A percentile compares a stretch with the other conserved stretches of the same genome.
Conservation (phyloP, 2,113 vertebrate species). For the Canis aureus region DNA sequence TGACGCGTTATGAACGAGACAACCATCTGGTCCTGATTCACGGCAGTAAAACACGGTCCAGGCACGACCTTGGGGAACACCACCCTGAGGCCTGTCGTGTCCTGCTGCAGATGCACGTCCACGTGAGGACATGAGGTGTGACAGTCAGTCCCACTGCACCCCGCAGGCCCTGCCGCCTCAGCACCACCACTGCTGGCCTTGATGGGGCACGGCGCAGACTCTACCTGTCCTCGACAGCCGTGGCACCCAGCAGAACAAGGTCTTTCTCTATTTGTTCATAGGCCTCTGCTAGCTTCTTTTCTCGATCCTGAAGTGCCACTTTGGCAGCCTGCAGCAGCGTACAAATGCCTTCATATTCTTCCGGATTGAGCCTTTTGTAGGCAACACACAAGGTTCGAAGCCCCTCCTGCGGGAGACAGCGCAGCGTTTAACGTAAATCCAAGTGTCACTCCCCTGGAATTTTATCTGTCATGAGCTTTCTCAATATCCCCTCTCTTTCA, state of each 20-base stretch:
- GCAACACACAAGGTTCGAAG: constrained; percentile 96
- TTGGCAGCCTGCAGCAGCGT: constrained; percentile 91
- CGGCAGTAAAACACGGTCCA: fast-evolving
- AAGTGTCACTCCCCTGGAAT: neutral
- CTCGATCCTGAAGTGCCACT: constrained; percentile 95
- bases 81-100: too few relatives aligned
- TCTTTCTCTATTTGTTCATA: constrained; percentile 95
- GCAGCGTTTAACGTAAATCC: fast-evolving
- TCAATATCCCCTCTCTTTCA: neutral
- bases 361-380: constrained; percentile 90
- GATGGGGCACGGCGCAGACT: fast-evolving
- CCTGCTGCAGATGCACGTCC: fast-evolving
- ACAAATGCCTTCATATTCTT: constrained; percentile 89
- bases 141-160: neutral
- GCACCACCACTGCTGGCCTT: too few relatives aligned
- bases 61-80: fast-evolving
- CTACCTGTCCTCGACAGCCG: constrained; percentile 98
- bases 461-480: fast-evolving
- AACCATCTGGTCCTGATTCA: neutral
- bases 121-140: neutral
- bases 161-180: fast-evolving
- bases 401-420: constrained; percentile 90
- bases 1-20: fast-evolving
- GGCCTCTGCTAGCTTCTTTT: constrained; percentile 94
- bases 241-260: constrained; percentile 96